Conservation (phyloP, 2,888 invertebrate genomes). For the Melinaea marsaeus region DNA sequence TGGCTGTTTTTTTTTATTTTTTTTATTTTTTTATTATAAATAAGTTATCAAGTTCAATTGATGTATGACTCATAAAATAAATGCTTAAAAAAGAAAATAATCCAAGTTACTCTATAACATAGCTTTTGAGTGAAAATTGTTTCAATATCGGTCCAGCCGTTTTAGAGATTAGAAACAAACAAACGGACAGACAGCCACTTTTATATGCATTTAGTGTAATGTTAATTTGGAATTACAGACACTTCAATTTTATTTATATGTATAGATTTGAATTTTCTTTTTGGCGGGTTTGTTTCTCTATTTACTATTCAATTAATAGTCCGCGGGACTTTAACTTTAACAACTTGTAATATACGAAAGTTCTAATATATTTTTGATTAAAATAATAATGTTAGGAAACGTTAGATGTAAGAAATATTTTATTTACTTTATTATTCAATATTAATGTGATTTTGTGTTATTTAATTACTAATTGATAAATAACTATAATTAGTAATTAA, state of each 20-base stretch:
- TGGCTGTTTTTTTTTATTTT: no score
- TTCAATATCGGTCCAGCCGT: no score
- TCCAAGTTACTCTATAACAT: no score
- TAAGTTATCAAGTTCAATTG: no score
- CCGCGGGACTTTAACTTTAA: constrained; percentile 24
- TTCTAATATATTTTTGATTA: constrained; percentile 35
- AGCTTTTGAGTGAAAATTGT: no score
- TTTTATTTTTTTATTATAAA: no score
- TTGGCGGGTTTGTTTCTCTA: not conserved
- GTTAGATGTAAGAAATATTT: constrained; percentile 19
- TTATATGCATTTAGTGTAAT: no score
- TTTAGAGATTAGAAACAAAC: no score
- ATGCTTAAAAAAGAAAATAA: no score
- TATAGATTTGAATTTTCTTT: not conserved
- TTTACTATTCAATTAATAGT: not conserved
- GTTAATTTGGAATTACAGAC: no score
- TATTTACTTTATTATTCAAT: not conserved
- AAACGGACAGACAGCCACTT: no score
- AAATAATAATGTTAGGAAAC: constrained; percentile 26
- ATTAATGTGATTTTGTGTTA: not conserved
- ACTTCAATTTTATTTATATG: not conserved
- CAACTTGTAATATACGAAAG: constrained; percentile 18
- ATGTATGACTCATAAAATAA: no score
- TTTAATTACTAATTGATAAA: not conserved
- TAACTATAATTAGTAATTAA: not conserved